Percentiles rank a stretch among this genome's conserved stretches.
phyloP scores from a whole-genome alignment of 2,113 vertebrate genomes.

The Sinocyclocheilus grahami region DNA sequence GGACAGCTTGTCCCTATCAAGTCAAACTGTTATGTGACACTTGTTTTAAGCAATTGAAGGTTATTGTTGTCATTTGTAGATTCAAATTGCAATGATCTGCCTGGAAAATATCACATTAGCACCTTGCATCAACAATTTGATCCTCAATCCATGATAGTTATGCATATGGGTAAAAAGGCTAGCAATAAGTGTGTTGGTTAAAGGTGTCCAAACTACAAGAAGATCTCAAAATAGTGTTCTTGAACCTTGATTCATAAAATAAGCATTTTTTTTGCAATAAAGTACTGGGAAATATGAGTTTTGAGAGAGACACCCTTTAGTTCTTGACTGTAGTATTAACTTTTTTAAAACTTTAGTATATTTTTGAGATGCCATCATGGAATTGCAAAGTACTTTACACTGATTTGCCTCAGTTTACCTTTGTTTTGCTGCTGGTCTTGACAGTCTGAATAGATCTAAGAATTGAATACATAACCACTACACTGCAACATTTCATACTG shows the following conservation, averaged over 20 bases:
- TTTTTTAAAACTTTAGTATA: background rate
- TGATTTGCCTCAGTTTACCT: conserved; percentile 22
- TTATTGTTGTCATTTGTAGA: conserved; percentile 64
- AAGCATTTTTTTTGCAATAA: background rate
- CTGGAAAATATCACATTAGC: conserved; percentile 52
- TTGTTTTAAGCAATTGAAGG: conserved; percentile 64
- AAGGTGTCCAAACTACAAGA: conserved; percentile 23
- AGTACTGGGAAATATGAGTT: background rate
- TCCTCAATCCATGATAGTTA: conserved; percentile 8
- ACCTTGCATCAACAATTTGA: background rate
- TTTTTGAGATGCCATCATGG: background rate
- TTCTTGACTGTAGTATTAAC: conserved; percentile 11
- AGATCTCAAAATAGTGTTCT: background rate
- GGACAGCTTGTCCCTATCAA: conserved; percentile 57
- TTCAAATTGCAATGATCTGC: conserved; percentile 46
- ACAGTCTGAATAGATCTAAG: background rate
- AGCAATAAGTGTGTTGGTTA: background rate
- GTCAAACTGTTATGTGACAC: conserved; percentile 60
- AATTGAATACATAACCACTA: conserved; percentile 40
- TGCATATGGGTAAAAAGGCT: conserved; percentile 2
- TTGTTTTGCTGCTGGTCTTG: conserved; percentile 44
- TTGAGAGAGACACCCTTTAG: background rate
- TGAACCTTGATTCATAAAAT: background rate
- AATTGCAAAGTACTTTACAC: conserved; percentile 26
- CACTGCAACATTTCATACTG: conserved; percentile 21